These are phyloP conservation scores for human (Homo sapiens) DNA, from an alignment of 2,113 vertebrate genomes.

Conservation along the genomic window GRCh38 chr2:225757501-225758000, in stretches of 20 bases:
- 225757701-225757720: background rate
- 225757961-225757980: background rate
- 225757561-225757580: background rate
- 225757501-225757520: background rate
- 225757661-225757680: background rate
- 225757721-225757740: conserved; percentile 2
- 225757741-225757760: background rate
- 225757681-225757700: background rate
- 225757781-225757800: background rate
- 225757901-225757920: background rate
- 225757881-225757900: background rate
- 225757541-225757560: background rate
- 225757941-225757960: background rate
- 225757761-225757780: background rate
- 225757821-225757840: background rate
- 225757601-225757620: background rate
- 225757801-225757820: background rate
- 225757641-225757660: background rate
- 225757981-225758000: background rate
- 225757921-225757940: background rate
- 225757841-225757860: background rate
- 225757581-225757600: background rate
- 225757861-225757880: background rate
- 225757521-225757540: background rate
- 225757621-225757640: background rate